Percentiles rank a stretch among this genome's conserved stretches.
phyloP scores from a whole-genome alignment of 2,113 vertebrate genomes.

The Scytalopus superciliaris region DNA sequence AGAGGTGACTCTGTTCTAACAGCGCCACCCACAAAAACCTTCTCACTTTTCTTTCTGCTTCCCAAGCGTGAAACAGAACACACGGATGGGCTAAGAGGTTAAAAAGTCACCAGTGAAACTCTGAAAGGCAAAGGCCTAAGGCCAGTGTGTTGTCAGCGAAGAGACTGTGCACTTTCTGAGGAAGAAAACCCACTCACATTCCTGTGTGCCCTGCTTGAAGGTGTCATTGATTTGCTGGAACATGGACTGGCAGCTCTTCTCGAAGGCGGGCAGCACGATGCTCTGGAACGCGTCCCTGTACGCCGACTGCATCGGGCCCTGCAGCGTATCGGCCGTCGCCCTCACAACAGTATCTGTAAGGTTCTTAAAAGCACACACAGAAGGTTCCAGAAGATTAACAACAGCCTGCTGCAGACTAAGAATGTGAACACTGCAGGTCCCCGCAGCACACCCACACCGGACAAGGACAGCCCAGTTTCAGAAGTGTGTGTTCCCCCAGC shows the following conservation, averaged over 20 bases:
- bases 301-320: conserved; percentile 90
- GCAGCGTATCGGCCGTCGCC: conserved; percentile 89
- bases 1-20: not conserved
- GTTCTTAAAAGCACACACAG: conserved; percentile 73
- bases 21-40: not conserved
- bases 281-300: conserved; percentile 95
- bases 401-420: not conserved
- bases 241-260: conserved; percentile 97
- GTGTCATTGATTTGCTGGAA: conserved; percentile 99
- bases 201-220: conserved; percentile 95
- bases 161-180: rapidly evolving
- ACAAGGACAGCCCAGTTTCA: not conserved
- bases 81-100: not conserved
- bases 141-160: not conserved
- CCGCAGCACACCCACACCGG: not conserved
- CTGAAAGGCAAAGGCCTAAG: not conserved
- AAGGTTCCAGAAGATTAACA: not conserved
- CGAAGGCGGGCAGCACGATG: conserved; percentile 90
- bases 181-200: conserved; percentile 82
- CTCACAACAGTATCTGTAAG: conserved; percentile 90
- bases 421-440: not conserved
- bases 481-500: not conserved
- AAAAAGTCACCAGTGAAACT: not conserved
- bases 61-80: not conserved
- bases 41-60: not conserved